Percentiles rank a stretch among this genome's conserved stretches.
These are phyloP conservation scores for Dendrocincla tyrannina DNA, from an alignment of 2,797 vertebrate genomes.

Conservation along the genomic window DNA sequence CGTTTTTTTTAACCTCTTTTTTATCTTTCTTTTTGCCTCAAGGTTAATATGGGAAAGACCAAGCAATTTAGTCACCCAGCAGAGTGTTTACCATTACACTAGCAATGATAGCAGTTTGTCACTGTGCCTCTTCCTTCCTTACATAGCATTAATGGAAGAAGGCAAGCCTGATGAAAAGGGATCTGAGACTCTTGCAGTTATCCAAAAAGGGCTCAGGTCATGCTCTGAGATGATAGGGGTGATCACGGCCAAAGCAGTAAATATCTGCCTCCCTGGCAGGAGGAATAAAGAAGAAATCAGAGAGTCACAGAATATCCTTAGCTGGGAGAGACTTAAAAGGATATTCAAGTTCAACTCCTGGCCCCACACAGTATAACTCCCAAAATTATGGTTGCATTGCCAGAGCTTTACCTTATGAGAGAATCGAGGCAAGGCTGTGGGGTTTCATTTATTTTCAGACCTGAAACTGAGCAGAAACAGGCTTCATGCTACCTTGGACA, in stretches of 20 bases:
- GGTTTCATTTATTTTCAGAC: not conserved
- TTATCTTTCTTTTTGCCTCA: not conserved
- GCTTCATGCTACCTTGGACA: fast-evolving
- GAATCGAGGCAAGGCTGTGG: not conserved
- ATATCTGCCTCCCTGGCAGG: not conserved
- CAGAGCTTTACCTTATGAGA: not conserved
- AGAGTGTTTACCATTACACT: not conserved
- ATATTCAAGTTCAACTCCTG: not conserved
- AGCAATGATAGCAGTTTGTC: not conserved
- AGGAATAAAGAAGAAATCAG: not conserved
- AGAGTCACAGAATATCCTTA: not conserved
- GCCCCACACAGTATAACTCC: not conserved
- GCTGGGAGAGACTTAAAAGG: not conserved
- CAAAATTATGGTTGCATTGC: not conserved
- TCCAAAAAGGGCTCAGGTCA: not conserved
- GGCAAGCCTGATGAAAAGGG: not conserved
- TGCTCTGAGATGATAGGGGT: not conserved
- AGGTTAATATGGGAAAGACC: not conserved
- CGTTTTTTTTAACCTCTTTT: too few relatives aligned
- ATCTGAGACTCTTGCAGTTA: not conserved
- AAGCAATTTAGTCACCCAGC: not conserved
- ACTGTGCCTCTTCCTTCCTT: not conserved
- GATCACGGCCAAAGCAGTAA: fast-evolving
- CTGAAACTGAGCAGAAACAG: not conserved
- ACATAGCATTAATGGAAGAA: not conserved